These are phyloP conservation scores for Odontomyia ornata DNA, from an alignment of 2,888 invertebrate species.

Conservation along the genomic window DNA sequence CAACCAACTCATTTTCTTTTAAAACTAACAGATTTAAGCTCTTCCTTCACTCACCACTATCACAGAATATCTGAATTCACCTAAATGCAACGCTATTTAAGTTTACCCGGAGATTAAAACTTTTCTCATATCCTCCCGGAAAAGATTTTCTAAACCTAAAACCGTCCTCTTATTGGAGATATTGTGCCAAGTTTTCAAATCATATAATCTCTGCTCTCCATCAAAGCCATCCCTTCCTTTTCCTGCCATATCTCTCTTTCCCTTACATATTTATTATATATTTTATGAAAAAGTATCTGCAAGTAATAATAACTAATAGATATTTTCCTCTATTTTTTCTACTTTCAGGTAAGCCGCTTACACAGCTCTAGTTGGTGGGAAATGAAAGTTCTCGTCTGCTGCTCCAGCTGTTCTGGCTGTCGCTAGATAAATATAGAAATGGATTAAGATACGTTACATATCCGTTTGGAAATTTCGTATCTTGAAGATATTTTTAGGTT, in stretches of 20 bases:
- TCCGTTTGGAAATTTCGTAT: too few species aligned
- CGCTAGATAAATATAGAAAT: not conserved
- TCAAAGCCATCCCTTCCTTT: too few species aligned
- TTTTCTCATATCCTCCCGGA: constrained; percentile 5
- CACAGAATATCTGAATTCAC: too few species aligned
- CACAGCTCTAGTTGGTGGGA: not conserved
- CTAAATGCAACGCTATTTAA: not conserved
- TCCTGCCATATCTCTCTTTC: too few species aligned
- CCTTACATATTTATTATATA: not conserved
- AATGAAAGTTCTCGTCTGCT: not conserved
- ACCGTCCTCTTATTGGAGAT: not conserved
- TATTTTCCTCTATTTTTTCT: constrained; percentile 30
- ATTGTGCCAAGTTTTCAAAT: not conserved
- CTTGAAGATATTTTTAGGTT: too few species aligned
- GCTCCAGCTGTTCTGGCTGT: constrained; percentile 10
- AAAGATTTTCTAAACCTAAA: not conserved
- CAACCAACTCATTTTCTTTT: too few species aligned
- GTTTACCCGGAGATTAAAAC: constrained; percentile 13
- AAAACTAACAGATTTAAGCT: too few species aligned
- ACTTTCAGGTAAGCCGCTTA: constrained; percentile 43
- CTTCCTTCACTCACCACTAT: too few species aligned
- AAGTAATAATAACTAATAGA: constrained; percentile 30
- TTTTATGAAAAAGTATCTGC: constrained; percentile 6
- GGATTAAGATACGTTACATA: too few species aligned
- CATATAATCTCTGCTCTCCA: not conserved